Evolutionary conservation across 2,113 vertebrate genomes (phyloP), one percentile per base, ranked within the genome.

Genomic region (Calypte anna): DNA sequence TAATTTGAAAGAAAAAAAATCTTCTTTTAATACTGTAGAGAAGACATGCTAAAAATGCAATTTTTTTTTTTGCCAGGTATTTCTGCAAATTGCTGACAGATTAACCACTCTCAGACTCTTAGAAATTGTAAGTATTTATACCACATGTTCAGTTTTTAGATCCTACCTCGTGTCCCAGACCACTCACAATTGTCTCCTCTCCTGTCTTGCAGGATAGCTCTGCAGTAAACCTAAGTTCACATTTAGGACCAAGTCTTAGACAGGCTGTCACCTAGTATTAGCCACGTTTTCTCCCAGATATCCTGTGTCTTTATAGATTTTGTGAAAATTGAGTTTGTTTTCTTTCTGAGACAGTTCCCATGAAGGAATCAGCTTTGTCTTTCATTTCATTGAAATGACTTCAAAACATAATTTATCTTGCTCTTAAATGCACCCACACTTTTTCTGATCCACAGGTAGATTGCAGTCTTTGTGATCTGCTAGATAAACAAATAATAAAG

Each of bases 21-120:
- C 3, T 36, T 36, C 20, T 68, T 68, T 62, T 81, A 57, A 5
- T 77, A 20, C 15, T 33, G 44, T 61, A 61, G 12, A 73, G 4
- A 24, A 82, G 9, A 80, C 68, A 21, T 28, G 2, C 10, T 36
- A 62, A 68, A 81, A 68, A 48, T 43, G 6, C 1, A 27, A 1
- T 7, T 0, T 14, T 23, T 27, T n/a, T 30, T 69, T 36, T 30
- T 0, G 19, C 50, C 22, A 66, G 4, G 0, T 77, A 40, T 66
- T 77, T 84, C 31, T 96, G 22, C 25, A 79, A 43, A 12, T 30
- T 20, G 3, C 8, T 51, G 69, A 57, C 7, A 43, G 27, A 50
- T 16, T 54, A 46, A 87, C 9, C 4, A 21, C 10, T 15, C 21
- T 64, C 33, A 86, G 83, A 86, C 22, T 69, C 7, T 18, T 3